Evolutionary conservation across 1,140 invertebrate genomes (phyloP), one percentile per base, ranked within the genome.

Genomic region (Listronotus bonariensis): DNA sequence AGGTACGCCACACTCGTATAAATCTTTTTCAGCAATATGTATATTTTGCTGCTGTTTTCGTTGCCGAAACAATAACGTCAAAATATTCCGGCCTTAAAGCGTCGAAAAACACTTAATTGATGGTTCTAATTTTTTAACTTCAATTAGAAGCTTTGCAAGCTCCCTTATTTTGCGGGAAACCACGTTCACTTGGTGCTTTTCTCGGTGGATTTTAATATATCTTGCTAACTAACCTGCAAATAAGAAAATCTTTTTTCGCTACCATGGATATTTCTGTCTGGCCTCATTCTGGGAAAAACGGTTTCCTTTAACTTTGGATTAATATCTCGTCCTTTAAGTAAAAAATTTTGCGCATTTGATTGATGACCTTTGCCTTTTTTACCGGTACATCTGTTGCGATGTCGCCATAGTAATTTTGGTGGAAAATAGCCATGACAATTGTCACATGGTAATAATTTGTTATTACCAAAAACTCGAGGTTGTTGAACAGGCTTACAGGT

Each of bases 191-290:
- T 74, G 72, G 57, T 76, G 72, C 52, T 71, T 69, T 67, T 72
- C 72, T 58, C 58, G 60, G 54, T 75, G 74, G 41, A 58, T 71
- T 68, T 72, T 76, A 41, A 77, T 36, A 57, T 77, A 76, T 45
- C 69, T 63, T 18, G 67, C 51, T 40, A n/a, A 68, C 74, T 38
- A 72, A 73, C 11, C 67, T 68, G 67, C 76, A 76, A 53, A 76
- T 75, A 32, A 76, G 68, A 6, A 20, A 1, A 68, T 75, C 71
- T 63, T 42, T 45, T 65, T 73, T 72, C 6, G 71, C 72, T 26
- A 68, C 68, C 38, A 72, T 26, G 17, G 49, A 58, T 7, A 70
- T 60, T 48, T 67, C 31, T n/a, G 43, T 71, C 65, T 0, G 68
- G 36, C 52, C 55, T 58, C 70, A 72, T 72, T 26, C 41, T 46